Conservation (phyloP, 1,140 invertebrate species). For the Homarus americanus region DNA sequence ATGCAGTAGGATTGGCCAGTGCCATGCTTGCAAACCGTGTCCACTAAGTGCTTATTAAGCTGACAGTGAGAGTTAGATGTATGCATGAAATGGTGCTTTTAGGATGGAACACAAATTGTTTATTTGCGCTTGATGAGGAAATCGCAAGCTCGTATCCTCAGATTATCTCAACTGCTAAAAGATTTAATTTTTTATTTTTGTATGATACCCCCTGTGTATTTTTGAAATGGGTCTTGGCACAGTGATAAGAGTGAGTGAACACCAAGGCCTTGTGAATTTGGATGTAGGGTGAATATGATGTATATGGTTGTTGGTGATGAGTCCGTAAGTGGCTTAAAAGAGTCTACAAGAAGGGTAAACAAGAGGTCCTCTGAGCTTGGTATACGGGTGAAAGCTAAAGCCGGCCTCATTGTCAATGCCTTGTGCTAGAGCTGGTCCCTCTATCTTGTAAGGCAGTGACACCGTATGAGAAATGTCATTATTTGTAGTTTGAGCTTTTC, state of each 20-base stretch:
- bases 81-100: conserved; percentile 64
- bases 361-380: conserved; percentile 43
- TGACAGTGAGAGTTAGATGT: conserved; percentile 61
- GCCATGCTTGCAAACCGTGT: conserved; percentile 62
- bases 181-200: conserved; percentile 71
- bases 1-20: conserved; percentile 62
- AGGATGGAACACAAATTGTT: conserved; percentile 55
- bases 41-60: conserved; percentile 63
- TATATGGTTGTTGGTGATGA: conserved; percentile 55
- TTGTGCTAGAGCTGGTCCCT: conserved; percentile 67
- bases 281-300: conserved; percentile 51
- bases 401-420: conserved; percentile 70
- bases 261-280: conserved; percentile 57
- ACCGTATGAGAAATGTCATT: conserved; percentile 44
- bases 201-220: conserved; percentile 62
- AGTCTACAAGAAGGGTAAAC: conserved; percentile 52
- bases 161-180: conserved; percentile 53
- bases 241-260: conserved; percentile 63
- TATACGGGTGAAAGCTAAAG: conserved; percentile 65
- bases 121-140: conserved; percentile 56
- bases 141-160: conserved; percentile 52
- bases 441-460: conserved; percentile 69
- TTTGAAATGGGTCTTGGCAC: conserved; percentile 63
- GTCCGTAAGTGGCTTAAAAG: conserved; percentile 51
- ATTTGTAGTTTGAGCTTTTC: conserved; percentile 28